Evolutionary conservation across 2,113 vertebrate genomes (phyloP).

Genomic region (Furnarius figulus): DNA sequence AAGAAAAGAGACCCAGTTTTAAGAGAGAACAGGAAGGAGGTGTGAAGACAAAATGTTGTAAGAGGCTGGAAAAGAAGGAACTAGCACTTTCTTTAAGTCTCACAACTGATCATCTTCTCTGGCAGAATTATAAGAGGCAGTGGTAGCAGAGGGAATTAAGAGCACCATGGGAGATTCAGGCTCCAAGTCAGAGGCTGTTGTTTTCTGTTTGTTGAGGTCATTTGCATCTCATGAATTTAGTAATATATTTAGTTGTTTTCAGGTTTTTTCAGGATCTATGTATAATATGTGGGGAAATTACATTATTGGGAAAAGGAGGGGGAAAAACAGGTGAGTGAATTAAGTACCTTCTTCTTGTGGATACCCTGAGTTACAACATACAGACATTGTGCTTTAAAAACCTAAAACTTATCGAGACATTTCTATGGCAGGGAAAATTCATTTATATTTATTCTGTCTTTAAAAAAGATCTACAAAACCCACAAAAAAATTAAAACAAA

Average conservation of each 20-base stretch:
- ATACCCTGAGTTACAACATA: not conserved
- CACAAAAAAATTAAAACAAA: not conserved
- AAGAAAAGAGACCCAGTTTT: not conserved
- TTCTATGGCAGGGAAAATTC: not conserved
- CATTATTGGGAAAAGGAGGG: not conserved
- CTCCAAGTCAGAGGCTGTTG: not conserved
- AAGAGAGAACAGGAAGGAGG: not conserved
- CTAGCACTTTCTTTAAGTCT: not conserved
- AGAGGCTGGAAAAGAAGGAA: not conserved
- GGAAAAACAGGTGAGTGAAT: not conserved
- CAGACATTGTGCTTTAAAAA: not conserved
- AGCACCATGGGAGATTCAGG: not conserved
- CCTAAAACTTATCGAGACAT: not conserved
- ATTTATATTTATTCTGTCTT: not conserved
- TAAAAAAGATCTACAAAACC: not conserved
- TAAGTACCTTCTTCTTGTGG: not conserved
- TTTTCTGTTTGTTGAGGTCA: not conserved
- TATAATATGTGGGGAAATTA: not conserved
- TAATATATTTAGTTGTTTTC: not conserved
- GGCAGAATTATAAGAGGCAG: not conserved
- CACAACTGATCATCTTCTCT: rapidly evolving
- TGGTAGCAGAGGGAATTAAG: not conserved
- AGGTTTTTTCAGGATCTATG: not conserved
- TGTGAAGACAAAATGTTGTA: not conserved
- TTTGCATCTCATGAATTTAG: conserved; percentile 19